Evolutionary conservation across 2,113 vertebrate species (phyloP).

Genomic region (Sceloporus tristichus): DNA sequence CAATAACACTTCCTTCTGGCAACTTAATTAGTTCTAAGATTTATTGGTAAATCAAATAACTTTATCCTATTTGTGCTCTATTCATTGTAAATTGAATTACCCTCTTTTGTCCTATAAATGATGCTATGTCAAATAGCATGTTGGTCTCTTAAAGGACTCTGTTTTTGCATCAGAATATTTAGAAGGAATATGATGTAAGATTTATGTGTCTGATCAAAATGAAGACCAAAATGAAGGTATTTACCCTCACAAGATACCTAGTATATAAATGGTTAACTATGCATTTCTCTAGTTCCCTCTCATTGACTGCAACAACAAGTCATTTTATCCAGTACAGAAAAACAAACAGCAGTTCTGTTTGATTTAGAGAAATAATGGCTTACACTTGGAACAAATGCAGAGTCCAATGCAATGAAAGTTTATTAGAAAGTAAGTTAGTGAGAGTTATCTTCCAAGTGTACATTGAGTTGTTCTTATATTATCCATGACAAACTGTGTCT

Average conservation of each 20-base stretch:
- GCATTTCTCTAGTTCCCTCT: background rate
- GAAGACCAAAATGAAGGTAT: background rate
- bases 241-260: background rate
- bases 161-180: background rate
- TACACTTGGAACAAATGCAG: background rate
- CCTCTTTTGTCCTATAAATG: background rate
- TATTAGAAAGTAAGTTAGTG: background rate
- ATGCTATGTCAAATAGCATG: background rate
- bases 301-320: background rate
- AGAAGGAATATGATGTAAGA: background rate
- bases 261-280: background rate
- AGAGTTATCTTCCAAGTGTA: background rate
- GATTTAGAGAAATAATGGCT: background rate
- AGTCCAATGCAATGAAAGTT: background rate
- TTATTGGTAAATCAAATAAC: conserved; percentile 20
- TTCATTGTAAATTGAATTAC: conserved; percentile 27
- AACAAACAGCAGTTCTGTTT: background rate
- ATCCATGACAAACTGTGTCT: background rate
- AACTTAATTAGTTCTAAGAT: conserved; percentile 10
- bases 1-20: conserved; percentile 11
- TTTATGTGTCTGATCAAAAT: background rate
- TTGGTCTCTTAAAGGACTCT: background rate
- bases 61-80: conserved; percentile 7
- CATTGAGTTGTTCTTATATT: background rate
- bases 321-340: background rate